Evolutionary conservation across 2,113 vertebrate genomes (phyloP).

Genomic region (Hylia prasina): DNA sequence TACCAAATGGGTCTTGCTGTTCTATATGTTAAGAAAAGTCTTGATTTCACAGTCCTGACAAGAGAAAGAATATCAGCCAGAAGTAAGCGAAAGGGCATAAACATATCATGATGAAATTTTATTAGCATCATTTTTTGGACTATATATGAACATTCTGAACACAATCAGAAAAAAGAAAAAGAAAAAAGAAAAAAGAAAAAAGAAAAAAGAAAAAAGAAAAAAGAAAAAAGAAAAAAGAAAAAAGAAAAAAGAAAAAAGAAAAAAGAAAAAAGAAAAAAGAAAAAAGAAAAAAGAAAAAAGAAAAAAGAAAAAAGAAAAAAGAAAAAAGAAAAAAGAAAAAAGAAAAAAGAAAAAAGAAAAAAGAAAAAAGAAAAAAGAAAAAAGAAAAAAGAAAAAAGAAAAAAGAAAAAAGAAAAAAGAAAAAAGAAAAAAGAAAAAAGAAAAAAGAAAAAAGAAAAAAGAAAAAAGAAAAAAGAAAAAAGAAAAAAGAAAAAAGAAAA

Average conservation of each 20-base stretch:
- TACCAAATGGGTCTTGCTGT: constrained; percentile 45
- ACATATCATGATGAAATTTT: background rate
- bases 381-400: background rate
- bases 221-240: background rate
- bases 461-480: background rate
- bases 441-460: background rate
- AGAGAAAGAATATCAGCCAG: constrained; percentile 33
- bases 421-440: background rate
- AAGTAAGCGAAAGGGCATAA: constrained; percentile 27
- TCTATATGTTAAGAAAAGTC: constrained; percentile 48
- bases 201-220: background rate
- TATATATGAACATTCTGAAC: background rate
- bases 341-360: rapidly evolving
- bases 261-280: background rate
- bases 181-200: background rate
- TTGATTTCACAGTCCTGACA: constrained; percentile 51
- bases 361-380: background rate
- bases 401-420: background rate
- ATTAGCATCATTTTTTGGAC: background rate
- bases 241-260: background rate
- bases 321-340: background rate
- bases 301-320: background rate
- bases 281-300: background rate
- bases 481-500: background rate
- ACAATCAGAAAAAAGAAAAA: background rate